phyloP scores from a whole-genome alignment of 2,888 invertebrate species.

The Bombylius major region DNA sequence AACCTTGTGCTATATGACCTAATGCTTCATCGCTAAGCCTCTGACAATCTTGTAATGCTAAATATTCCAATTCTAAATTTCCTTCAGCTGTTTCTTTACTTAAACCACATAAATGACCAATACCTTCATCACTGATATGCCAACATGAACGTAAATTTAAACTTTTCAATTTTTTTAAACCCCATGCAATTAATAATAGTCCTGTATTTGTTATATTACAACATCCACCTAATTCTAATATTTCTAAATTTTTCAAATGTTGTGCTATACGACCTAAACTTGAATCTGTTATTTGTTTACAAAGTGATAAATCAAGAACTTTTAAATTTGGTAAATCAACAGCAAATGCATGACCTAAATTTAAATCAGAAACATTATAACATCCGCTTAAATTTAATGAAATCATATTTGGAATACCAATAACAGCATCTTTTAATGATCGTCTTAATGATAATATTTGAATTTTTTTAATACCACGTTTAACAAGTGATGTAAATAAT shows the following conservation, averaged over 20 bases:
- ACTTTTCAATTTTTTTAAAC: conserved; percentile 67
- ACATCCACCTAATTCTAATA: conserved; percentile 83
- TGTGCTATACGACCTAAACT: conserved; percentile 76
- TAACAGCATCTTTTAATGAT: conserved; percentile 72
- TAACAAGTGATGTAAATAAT: conserved; percentile 73
- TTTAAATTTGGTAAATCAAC: conserved; percentile 64
- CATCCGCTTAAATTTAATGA: conserved; percentile 85
- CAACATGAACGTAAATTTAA: conserved; percentile 86
- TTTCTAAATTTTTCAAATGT: conserved; percentile 71
- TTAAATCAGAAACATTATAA: conserved; percentile 81
- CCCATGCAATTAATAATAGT: conserved; percentile 74
- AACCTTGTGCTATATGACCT: conserved; percentile 69
- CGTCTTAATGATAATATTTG: conserved; percentile 78
- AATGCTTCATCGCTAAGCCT: conserved; percentile 83
- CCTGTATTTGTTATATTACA: conserved; percentile 83
- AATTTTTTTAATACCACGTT: conserved; percentile 75
- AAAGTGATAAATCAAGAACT: conserved; percentile 74
- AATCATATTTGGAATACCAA: conserved; percentile 73
- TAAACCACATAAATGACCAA: conserved; percentile 72
- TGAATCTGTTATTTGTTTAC: conserved; percentile 91
- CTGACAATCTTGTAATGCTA: conserved; percentile 91
- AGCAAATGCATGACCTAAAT: conserved; percentile 69
- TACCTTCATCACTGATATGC: conserved; percentile 83
- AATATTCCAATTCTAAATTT: conserved; percentile 64
- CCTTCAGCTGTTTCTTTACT: conserved; percentile 50